Conservation (phyloP, 2,888 invertebrate genomes). For the Heliconius aoede region DNA sequence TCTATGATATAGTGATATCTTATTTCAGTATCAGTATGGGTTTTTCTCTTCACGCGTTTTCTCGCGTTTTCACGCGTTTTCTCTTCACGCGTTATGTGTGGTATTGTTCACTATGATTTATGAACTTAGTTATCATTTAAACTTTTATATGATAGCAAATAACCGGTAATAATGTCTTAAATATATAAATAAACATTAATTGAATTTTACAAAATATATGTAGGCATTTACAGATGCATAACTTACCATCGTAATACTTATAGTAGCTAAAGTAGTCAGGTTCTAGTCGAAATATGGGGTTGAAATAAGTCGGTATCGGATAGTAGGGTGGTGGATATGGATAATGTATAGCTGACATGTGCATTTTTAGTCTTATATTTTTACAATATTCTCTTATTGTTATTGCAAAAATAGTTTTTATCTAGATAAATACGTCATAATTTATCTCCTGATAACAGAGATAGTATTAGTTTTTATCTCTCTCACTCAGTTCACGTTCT, state of each 20-base stretch:
- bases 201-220: too few relatives aligned
- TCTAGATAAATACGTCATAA: slow-evolving; percentile 14
- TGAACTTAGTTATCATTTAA: neutral
- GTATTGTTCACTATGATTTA: neutral
- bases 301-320: slow-evolving; percentile 64
- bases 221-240: neutral
- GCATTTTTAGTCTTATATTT: slow-evolving; percentile 29
- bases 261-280: slow-evolving; percentile 68
- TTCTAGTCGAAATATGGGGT: slow-evolving; percentile 64
- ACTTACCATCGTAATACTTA: slow-evolving; percentile 75
- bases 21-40: neutral
- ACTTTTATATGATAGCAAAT: too few relatives aligned
- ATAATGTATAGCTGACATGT: slow-evolving; percentile 29
- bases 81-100: neutral
- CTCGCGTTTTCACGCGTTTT: too few relatives aligned
- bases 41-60: neutral
- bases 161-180: too few relatives aligned
- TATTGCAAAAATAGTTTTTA: neutral
- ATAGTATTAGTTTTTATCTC: neutral
- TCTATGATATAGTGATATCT: neutral
- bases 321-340: slow-evolving; percentile 59
- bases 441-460: slow-evolving; percentile 7
- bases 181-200: neutral
- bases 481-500: slow-evolving; percentile 49
- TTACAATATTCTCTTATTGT: neutral